Percentiles rank a stretch among this genome's conserved stretches.
phyloP scores from a whole-genome alignment of 1,140 invertebrate genomes.

The Agrypnia vestita region DNA sequence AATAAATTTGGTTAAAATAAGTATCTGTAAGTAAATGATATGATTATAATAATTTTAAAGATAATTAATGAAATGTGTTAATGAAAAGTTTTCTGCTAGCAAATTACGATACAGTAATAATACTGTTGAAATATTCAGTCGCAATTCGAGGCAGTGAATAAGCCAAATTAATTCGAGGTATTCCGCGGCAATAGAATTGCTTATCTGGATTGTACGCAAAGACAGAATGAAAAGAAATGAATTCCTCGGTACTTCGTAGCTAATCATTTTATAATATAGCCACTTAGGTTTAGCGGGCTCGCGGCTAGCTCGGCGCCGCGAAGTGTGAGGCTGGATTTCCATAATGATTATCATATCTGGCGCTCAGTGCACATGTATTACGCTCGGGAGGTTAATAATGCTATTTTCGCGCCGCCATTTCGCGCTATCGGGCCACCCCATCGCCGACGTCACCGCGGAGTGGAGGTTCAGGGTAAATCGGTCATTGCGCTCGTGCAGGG shows the following conservation, averaged over 20 bases:
- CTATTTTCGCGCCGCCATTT: conserved; percentile 74
- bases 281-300: conserved; percentile 44
- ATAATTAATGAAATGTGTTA: too few species aligned
- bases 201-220: conserved; percentile 20
- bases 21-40: too few species aligned
- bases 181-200: conserved; percentile 18
- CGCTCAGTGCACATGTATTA: conserved; percentile 71
- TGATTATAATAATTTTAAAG: too few species aligned
- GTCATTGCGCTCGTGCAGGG: not conserved
- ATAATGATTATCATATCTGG: conserved; percentile 74
- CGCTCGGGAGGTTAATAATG: conserved; percentile 74
- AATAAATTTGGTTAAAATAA: too few species aligned
- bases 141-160: not conserved
- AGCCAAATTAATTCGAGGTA: not conserved
- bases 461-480: conserved; percentile 57
- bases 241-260: conserved; percentile 40
- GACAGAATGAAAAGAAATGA: conserved; percentile 40
- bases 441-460: conserved; percentile 71
- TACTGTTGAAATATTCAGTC: too few species aligned
- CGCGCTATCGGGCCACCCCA: conserved; percentile 73
- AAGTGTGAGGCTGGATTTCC: conserved; percentile 52
- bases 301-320: conserved; percentile 34
- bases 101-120: too few species aligned
- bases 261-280: conserved; percentile 57
- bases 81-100: too few species aligned